Evolutionary conservation across 2,888 invertebrate species (phyloP), one percentile per base, ranked within the genome.

Genomic region (Ornithoptera priamus): DNA sequence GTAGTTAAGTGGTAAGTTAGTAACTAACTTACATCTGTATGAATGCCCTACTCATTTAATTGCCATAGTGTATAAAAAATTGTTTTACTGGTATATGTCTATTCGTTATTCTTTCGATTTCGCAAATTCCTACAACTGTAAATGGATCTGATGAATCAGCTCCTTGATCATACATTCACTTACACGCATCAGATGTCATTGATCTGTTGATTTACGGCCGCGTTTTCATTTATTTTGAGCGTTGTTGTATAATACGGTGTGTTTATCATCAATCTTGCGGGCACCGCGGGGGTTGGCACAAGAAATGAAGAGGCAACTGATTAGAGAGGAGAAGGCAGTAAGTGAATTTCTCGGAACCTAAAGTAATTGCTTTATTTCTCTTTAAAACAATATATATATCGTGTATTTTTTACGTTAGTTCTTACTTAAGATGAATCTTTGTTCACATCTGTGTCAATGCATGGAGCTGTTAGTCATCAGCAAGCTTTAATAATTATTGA

Each of bases 211-310:
- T 56, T 24, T 53, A 24, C 57, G 36, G 57, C 67, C 36, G 65
- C 30, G 58, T 71, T 65, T 30, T 68, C 68, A 68, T 68, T 71
- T 68, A 68, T 68, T 67, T 67, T 46, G 63, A 61, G 46, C 59
- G 62, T 62, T 30, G 65, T 42, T 64, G 59, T 65, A 66, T 70
- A 70, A 70, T 67, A 63, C 58, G 63, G 18, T 22, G 58, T 59
- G 58, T 70, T 70, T 67, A 70, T 67, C 67, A 70, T 70, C 63
- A 70, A 70, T 70, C 70, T 70, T 50, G 58, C 42, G 22, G 18
- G n/a, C 70, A 7, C 68, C 36, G 63, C 70, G 60, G 70, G 70
- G 70, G 70, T 67, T 60, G 63, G 67, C 70, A 67, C 64, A 69
- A 56, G 53, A 59, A 63, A 58, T 62, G 50, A 70, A 66, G 30